Conservation (phyloP, 2,888 invertebrate species). For the Polia nebulosa region DNA sequence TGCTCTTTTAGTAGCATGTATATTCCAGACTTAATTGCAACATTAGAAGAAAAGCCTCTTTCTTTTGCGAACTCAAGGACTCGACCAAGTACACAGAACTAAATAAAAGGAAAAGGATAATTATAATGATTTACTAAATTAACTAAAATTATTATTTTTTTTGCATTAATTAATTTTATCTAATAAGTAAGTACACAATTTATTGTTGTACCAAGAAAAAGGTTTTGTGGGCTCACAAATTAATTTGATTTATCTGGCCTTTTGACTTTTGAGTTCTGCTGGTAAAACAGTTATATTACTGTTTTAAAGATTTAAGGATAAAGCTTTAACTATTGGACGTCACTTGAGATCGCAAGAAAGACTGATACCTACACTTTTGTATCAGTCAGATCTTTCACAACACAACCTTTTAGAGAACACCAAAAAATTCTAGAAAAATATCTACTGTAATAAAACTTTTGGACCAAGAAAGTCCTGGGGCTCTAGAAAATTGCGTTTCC, state of each 20-base stretch:
- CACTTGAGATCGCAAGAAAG: constrained; percentile 23
- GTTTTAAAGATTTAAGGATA: background rate
- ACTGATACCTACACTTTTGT: background rate
- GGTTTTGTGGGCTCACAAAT: background rate
- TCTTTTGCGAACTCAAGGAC: background rate
- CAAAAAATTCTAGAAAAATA: background rate
- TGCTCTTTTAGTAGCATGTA: too few species aligned
- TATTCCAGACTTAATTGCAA: too few species aligned
- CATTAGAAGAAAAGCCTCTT: background rate
- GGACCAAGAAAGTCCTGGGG: background rate
- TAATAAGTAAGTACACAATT: too few species aligned
- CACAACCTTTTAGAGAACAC: constrained; percentile 29
- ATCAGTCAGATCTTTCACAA: background rate
- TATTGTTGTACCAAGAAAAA: background rate
- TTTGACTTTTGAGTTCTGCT: background rate
- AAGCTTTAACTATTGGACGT: background rate
- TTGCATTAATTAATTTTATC: constrained; percentile 1
- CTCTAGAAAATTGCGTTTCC: background rate
- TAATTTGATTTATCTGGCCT: background rate
- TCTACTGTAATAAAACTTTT: background rate
- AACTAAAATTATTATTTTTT: too few species aligned
- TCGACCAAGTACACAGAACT: background rate
- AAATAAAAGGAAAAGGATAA: background rate
- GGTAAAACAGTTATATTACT: background rate
- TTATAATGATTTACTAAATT: background rate